A percentile compares a stretch with the other conserved stretches of the same genome.
Conservation (phyloP, 2,888 invertebrate genomes). For the Eilema sororculum region DNA sequence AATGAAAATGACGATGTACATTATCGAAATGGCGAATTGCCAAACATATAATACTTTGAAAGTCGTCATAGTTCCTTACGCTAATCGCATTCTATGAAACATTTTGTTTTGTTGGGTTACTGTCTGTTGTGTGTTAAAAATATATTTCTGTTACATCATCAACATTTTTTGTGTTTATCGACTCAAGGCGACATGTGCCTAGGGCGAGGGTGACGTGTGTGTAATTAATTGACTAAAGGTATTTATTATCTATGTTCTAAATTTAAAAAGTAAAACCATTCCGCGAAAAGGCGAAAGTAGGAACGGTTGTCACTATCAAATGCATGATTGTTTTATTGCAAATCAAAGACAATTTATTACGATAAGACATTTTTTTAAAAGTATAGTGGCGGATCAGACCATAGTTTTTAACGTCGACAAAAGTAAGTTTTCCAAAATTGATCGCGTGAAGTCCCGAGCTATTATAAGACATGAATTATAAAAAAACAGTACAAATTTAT, state of each 20-base stretch:
- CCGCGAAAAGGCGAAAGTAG: too few relatives aligned
- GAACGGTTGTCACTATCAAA: too few relatives aligned
- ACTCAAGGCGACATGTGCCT: not conserved
- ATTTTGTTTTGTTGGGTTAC: constrained; percentile 21
- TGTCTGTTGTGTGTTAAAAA: constrained; percentile 9
- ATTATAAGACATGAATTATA: too few relatives aligned
- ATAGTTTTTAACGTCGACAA: too few relatives aligned
- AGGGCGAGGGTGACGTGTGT: not conserved
- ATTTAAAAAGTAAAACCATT: too few relatives aligned
- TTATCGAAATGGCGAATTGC: constrained; percentile 6
- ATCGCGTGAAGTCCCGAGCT: too few relatives aligned
- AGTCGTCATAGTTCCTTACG: constrained; percentile 31
- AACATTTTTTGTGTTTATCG: not conserved
- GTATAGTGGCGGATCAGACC: too few relatives aligned
- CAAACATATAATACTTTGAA: constrained; percentile 19
- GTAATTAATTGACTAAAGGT: not conserved
- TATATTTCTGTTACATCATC: constrained; percentile 9
- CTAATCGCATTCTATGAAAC: constrained; percentile 38
- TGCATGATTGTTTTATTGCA: too few relatives aligned
- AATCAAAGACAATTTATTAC: too few relatives aligned
- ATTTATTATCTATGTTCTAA: not conserved
- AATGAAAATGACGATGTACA: not conserved
- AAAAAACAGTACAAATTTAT: too few relatives aligned
- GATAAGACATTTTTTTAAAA: too few relatives aligned
- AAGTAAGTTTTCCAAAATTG: too few relatives aligned